These are phyloP conservation scores for Actinostola sp. DNA, from an alignment of 92 coral and sea anemone genomes.

Conservation along the genomic window DNA sequence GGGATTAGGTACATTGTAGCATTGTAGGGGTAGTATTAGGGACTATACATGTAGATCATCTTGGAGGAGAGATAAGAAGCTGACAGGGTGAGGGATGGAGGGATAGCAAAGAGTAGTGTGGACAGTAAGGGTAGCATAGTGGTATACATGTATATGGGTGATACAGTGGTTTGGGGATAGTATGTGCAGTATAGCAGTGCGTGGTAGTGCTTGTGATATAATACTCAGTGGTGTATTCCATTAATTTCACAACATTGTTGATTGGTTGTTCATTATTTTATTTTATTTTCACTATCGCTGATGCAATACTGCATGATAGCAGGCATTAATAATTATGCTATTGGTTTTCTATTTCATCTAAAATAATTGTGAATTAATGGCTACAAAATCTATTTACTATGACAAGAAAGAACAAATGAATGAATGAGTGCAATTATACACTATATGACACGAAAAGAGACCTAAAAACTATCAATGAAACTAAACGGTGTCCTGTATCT, in stretches of 20 bases:
- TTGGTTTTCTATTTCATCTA: not conserved
- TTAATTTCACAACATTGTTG: constrained; percentile 5
- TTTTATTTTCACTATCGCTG: constrained; percentile 7
- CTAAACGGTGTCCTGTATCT: no score
- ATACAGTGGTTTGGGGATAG: no score
- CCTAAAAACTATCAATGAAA: not conserved
- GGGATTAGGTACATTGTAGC: no score
- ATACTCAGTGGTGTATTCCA: no score
- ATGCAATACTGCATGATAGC: constrained; percentile 10
- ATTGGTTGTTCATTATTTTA: not conserved
- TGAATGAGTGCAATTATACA: constrained; percentile 6
- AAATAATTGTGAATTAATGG: constrained; percentile 9
- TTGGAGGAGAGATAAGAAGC: no score
- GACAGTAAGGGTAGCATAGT: no score
- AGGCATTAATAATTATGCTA: not conserved
- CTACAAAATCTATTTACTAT: constrained; percentile 12
- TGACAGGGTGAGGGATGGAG: no score
- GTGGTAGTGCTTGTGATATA: not conserved
- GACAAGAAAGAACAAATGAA: constrained; percentile 6
- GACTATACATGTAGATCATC: no score
- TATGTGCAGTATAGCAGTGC: not conserved
- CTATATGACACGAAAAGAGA: not conserved
- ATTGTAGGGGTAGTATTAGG: no score
- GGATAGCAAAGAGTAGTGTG: no score
- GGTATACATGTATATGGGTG: no score